These are phyloP conservation scores for Clarias fuscus DNA, from an alignment of 2,797 vertebrate genomes.

Conservation along the genomic window DNA sequence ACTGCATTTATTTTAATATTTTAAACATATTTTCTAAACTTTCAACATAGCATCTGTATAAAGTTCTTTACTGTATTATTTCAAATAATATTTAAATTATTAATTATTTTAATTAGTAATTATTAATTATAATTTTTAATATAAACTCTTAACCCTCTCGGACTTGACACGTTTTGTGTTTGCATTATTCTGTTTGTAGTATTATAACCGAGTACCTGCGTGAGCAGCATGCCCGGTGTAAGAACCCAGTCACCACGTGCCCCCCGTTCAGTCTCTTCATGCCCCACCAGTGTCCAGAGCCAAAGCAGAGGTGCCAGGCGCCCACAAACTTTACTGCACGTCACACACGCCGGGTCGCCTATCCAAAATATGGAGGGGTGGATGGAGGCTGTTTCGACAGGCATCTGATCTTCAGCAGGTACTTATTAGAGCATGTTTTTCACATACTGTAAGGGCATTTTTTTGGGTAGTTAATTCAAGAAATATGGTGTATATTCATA, in stretches of 20 bases:
- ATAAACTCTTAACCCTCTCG: not conserved
- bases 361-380: constrained; percentile 97
- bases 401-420: constrained; percentile 99
- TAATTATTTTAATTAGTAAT: no score
- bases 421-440: constrained; percentile 26
- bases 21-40: no score
- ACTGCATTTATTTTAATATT: no score
- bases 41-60: no score
- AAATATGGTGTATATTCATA: not conserved
- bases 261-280: constrained; percentile 99
- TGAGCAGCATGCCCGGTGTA: constrained; percentile 98
- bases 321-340: constrained; percentile 96
- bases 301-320: constrained; percentile 97
- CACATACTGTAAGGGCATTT: not conserved
- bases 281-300: constrained; percentile 98
- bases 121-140: no score
- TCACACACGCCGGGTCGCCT: constrained; percentile 89
- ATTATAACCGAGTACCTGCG: constrained; percentile 99
- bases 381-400: constrained; percentile 98
- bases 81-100: no score
- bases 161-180: not conserved
- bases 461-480: not conserved
- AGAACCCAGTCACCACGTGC: constrained; percentile 98
- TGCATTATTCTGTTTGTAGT: constrained; percentile 56
- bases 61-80: no score